Percentiles rank a stretch among this genome's conserved stretches.
These are phyloP conservation scores for Trematocara marginatum DNA, from an alignment of 2,113 vertebrate species.

Conservation along the genomic window DNA sequence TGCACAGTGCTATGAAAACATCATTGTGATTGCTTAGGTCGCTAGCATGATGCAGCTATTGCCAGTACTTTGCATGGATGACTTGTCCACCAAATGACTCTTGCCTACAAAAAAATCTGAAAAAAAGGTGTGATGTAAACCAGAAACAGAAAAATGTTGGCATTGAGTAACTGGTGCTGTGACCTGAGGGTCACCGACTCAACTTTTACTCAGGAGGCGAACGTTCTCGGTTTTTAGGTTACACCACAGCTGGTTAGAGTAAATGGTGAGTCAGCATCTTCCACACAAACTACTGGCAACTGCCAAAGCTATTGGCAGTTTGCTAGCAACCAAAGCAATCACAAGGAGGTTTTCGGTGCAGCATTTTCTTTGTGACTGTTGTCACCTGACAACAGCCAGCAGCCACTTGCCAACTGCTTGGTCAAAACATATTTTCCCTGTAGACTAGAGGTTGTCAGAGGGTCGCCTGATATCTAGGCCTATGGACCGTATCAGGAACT, in stretches of 20 bases:
- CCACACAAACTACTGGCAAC: background rate
- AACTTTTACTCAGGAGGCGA: background rate
- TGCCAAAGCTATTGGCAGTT: background rate
- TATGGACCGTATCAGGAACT: background rate
- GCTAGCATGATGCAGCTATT: rapidly evolving
- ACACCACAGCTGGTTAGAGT: background rate
- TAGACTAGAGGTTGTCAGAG: background rate
- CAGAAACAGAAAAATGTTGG: background rate
- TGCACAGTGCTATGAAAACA: background rate
- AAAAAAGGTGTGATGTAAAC: background rate
- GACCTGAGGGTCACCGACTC: rapidly evolving
- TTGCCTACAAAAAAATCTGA: background rate
- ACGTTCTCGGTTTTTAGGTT: background rate
- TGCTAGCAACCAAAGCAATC: background rate
- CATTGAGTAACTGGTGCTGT: background rate
- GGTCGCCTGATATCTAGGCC: background rate
- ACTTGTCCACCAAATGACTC: background rate
- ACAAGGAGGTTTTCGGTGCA: background rate
- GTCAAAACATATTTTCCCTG: background rate
- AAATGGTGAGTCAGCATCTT: background rate
- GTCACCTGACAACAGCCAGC: background rate
- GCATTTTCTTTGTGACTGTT: background rate
- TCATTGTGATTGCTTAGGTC: background rate
- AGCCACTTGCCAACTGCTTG: background rate
- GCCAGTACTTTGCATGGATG: background rate